These are phyloP conservation scores for Papilio gigon DNA, from an alignment of 2,888 invertebrate species.

Conservation along the genomic window DNA sequence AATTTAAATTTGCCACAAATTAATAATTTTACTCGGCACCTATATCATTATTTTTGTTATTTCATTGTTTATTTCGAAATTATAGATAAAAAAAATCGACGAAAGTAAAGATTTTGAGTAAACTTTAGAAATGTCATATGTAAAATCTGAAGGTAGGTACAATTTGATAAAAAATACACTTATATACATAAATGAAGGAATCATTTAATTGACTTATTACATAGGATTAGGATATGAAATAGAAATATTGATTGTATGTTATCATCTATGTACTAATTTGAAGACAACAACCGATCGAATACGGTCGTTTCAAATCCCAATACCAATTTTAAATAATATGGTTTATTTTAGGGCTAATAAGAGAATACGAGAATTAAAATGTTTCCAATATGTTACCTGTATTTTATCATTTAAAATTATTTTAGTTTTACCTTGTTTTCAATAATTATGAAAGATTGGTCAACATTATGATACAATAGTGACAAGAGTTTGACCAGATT, in stretches of 20 bases:
- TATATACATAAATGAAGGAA: background rate
- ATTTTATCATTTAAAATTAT: background rate
- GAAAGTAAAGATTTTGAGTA: too few species aligned
- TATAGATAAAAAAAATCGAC: too few species aligned
- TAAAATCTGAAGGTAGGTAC: background rate
- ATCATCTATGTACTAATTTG: background rate
- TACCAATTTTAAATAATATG: background rate
- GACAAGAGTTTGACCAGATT: background rate
- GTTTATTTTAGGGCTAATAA: background rate
- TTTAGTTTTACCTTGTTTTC: constrained; percentile 1
- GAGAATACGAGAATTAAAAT: background rate
- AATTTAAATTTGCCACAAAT: too few species aligned
- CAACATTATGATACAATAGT: background rate
- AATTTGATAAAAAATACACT: background rate
- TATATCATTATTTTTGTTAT: too few species aligned
- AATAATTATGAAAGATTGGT: constrained; percentile 7
- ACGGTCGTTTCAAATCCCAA: too few species aligned
- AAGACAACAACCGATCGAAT: background rate
- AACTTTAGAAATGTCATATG: background rate
- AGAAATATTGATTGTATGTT: background rate
- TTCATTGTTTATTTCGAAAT: too few species aligned
- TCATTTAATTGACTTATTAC: constrained; percentile 8
- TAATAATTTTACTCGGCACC: too few species aligned
- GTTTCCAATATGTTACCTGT: too few species aligned
- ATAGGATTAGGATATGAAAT: background rate